Conservation (phyloP, 2,888 invertebrate genomes). For the Ethmia dodecea region DNA sequence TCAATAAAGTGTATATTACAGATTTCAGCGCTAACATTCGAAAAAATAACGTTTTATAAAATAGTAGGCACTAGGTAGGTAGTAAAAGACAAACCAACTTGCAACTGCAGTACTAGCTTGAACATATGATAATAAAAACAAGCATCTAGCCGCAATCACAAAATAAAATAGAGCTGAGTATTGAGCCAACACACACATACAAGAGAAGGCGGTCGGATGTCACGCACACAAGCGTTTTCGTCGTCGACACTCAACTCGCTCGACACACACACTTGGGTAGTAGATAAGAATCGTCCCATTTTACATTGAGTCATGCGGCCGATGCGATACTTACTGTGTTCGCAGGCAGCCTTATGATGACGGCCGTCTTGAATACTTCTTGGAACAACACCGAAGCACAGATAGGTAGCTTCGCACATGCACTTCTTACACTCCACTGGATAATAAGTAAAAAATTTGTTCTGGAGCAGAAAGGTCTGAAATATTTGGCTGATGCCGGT, state of each 20-base stretch:
- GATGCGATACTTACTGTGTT: constrained; percentile 69
- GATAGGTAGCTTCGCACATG: constrained; percentile 54
- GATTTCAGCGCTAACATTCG: too few relatives aligned
- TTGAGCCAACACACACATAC: constrained; percentile 65
- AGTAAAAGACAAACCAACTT: constrained; percentile 30
- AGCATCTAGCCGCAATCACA: constrained; percentile 69
- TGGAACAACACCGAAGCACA: constrained; percentile 50
- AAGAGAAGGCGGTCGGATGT: constrained; percentile 56
- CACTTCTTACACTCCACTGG: constrained; percentile 34
- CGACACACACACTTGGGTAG: constrained; percentile 41
- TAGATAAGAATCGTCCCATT: constrained; percentile 76
- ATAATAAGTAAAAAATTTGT: constrained; percentile 28
- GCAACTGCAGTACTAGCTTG: constrained; percentile 53
- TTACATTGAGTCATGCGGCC: constrained; percentile 71
- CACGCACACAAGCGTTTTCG: constrained; percentile 48
- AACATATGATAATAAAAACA: constrained; percentile 77
- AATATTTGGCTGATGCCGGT: constrained; percentile 36
- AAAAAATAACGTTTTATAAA: too few relatives aligned
- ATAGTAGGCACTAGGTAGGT: too few relatives aligned
- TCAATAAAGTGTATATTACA: too few relatives aligned
- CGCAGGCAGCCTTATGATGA: constrained; percentile 76
- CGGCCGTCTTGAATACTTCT: constrained; percentile 71
- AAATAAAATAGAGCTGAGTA: constrained; percentile 75
- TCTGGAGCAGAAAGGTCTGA: constrained; percentile 33
- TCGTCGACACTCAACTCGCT: constrained; percentile 40